phyloP scores from a whole-genome alignment of 2,113 vertebrate species.

The Hepsetus odoe region DNA sequence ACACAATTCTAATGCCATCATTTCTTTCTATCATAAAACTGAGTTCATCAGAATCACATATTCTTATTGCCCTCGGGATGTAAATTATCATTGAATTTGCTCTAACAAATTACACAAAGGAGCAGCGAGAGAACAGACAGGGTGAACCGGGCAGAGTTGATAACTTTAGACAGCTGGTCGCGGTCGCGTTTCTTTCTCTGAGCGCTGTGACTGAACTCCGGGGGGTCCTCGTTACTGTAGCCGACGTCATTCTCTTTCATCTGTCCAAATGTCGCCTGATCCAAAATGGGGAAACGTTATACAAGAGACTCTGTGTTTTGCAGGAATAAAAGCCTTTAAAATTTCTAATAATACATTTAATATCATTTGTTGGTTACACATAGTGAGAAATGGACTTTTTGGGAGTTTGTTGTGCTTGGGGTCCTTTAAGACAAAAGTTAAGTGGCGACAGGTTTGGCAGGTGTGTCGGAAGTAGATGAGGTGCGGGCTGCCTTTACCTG shows the following conservation, averaged over 20 bases:
- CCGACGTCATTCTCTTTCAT: constrained; percentile 31
- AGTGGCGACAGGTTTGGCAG: constrained; percentile 56
- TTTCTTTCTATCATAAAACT: too few species aligned
- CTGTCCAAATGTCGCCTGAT: constrained; percentile 40
- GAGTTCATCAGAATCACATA: too few species aligned
- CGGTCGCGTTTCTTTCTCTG: too few species aligned
- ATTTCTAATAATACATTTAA: neutral
- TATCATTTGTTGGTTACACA: neutral
- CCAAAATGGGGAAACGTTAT: constrained; percentile 16
- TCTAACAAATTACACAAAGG: too few species aligned
- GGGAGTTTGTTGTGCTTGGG: neutral
- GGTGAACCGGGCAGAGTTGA: too few species aligned
- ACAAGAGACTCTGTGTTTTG: too few species aligned
- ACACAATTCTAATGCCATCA: too few species aligned
- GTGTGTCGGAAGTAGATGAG: constrained; percentile 46
- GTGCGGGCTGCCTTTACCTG: constrained; percentile 42
- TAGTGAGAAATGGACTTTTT: neutral
- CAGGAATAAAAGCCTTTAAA: neutral
- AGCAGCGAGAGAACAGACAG: too few species aligned
- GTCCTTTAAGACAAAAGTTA: constrained; percentile 36
- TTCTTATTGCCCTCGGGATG: too few species aligned
- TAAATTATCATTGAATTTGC: too few species aligned
- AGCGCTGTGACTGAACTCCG: neutral
- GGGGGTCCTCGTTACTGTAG: constrained; percentile 32
- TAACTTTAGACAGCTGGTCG: too few species aligned